phyloP scores from a whole-genome alignment of 2,888 invertebrate species.

The Deroplatys truncata region DNA sequence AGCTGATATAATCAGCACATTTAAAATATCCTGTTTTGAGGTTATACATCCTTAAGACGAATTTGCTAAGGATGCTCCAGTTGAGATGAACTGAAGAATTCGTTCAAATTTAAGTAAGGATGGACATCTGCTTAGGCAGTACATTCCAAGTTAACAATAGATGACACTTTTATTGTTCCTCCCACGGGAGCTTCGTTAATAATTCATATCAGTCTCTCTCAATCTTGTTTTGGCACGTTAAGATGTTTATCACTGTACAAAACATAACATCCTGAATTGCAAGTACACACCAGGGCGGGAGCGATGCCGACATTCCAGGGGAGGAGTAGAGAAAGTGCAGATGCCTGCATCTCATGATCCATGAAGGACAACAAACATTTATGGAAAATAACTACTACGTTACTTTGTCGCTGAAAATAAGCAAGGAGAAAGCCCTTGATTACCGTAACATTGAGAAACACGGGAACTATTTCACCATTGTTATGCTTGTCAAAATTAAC shows the following conservation, averaged over 20 bases:
- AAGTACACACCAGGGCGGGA: neutral
- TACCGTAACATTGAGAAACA: neutral
- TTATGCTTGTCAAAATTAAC: neutral
- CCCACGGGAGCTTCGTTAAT: neutral
- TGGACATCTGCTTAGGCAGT: no score
- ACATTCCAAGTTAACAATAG: neutral
- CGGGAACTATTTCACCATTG: neutral
- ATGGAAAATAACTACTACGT: neutral
- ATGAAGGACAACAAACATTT: neutral
- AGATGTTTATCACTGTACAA: neutral
- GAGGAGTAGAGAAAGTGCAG: neutral
- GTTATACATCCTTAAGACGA: no score
- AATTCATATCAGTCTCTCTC: no score
- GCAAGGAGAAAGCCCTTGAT: neutral
- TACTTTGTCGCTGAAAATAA: neutral
- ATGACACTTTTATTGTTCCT: neutral
- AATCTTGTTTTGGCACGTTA: neutral
- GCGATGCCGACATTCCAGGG: neutral
- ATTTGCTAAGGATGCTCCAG: no score
- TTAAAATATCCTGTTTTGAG: no score
- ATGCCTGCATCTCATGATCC: neutral
- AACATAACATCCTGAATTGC: neutral
- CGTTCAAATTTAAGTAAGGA: no score
- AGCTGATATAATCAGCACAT: no score
- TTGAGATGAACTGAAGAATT: no score